These are phyloP conservation scores for Helicoverpa zea DNA, from an alignment of 1,140 invertebrate genomes.

Conservation along the genomic window DNA sequence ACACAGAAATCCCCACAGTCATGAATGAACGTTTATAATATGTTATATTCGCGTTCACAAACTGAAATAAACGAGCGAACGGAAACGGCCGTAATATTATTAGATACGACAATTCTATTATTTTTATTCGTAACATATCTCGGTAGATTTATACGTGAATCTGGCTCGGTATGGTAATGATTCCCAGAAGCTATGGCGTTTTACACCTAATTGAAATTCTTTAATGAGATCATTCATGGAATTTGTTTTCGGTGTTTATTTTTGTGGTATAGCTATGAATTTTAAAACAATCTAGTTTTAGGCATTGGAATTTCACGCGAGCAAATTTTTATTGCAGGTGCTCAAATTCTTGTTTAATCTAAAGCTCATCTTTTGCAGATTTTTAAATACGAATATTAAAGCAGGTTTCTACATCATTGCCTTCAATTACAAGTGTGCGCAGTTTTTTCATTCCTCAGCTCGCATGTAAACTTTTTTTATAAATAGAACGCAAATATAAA, in stretches of 20 bases:
- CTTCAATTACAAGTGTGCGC: background rate
- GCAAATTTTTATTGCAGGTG: no score
- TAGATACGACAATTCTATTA: slow-evolving; percentile 86
- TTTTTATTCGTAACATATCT: slow-evolving; percentile 85
- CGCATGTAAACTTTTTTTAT: slow-evolving; percentile 8
- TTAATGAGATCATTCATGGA: slow-evolving; percentile 38
- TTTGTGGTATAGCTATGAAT: background rate
- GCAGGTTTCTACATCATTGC: background rate
- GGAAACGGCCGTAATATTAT: slow-evolving; percentile 84
- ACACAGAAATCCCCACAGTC: slow-evolving; percentile 49
- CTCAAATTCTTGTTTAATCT: background rate
- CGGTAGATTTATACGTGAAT: slow-evolving; percentile 81
- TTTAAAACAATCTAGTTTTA: background rate
- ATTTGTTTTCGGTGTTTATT: slow-evolving; percentile 9
- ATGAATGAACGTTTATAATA: slow-evolving; percentile 69
- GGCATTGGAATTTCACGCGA: no score
- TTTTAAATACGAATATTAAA: background rate
- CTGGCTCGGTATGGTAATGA: slow-evolving; percentile 67
- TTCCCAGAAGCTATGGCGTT: slow-evolving; percentile 75
- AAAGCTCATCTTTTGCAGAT: background rate
- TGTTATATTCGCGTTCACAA: slow-evolving; percentile 76
- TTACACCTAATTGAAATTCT: slow-evolving; percentile 70
- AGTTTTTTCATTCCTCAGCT: slow-evolving; percentile 1
- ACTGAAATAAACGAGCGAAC: slow-evolving; percentile 84
- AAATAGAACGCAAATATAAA: slow-evolving; percentile 31